Base-by-base conservation (phyloP, 1,140 invertebrate genomes). In the Periplaneta americana region DNA sequence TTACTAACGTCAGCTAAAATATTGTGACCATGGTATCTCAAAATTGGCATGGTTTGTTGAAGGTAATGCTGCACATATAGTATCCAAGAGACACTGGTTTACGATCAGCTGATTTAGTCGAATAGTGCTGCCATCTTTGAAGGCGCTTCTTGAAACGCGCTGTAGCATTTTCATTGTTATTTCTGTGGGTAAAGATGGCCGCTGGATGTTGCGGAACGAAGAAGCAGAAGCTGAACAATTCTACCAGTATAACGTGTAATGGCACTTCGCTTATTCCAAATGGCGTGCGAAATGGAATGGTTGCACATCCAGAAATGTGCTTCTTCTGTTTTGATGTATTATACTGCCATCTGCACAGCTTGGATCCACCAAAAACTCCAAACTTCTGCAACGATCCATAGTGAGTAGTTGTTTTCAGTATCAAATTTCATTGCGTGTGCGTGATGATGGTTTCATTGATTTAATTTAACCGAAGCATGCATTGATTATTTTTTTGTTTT, bases 301-400 rank as follows among this genome's bases (percentile, higher is more conserved):
- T 98, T 57, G 96, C 96, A 81, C 93, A 95, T 87, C 94, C 96
- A 78, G 97, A 98, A 88, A 99, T 99, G 98, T 98, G 96, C 88
- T 97, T 96, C 90, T 99, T 96, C 90, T 99, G 98, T 92, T 99
- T 99, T 91, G 98, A 99, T 90, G 97, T 98, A 82, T 92, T 99
- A 79, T 97, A 98, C 89, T 94, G 94, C 88, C 96, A 98, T 90
- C 91, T 99, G 85, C 94, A 98, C 89, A 97, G 95, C 87, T 92
- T 97, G 86, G 96, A 98, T 84, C 94, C 96, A 83, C 97, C 97
- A 83, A 96, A 95, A 88, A 91, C 93, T 83, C 96, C 96, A 77
- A 93, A 94, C 87, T 98, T 99, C 88, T 95, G 95, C 87, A 98
- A 98, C 88, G 97, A 98, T 87, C 93, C 96, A 85, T 98, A 95